Percentiles rank a stretch among this genome's conserved stretches.
phyloP scores from a whole-genome alignment of 2,888 invertebrate species.

The Cephus spinipes region DNA sequence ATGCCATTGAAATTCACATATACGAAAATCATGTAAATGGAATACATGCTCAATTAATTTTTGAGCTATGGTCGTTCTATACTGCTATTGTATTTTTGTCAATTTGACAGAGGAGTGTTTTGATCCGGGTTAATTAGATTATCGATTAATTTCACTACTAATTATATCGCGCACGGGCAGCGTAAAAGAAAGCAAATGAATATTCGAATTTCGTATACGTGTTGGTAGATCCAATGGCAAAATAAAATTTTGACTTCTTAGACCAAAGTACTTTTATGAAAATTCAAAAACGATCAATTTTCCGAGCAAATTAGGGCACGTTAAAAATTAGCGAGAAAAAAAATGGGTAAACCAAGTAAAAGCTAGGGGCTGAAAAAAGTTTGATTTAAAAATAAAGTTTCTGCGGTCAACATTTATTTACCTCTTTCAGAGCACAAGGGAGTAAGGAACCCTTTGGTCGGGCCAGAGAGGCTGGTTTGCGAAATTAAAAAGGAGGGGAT shows the following conservation, averaged over 20 bases:
- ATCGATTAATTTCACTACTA: not conserved
- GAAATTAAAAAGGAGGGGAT: not conserved
- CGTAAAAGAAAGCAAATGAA: too few species aligned
- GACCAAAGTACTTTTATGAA: too few species aligned
- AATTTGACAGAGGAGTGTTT: not conserved
- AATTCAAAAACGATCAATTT: not conserved
- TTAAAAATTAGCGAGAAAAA: not conserved
- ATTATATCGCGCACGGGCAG: not conserved
- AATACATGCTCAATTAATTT: not conserved
- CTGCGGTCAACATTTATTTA: not conserved
- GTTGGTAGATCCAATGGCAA: too few species aligned
- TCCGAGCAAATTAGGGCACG: not conserved
- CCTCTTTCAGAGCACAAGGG: not conserved
- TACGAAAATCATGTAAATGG: not conserved
- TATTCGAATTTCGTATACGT: too few species aligned
- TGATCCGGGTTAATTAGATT: not conserved
- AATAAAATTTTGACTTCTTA: too few species aligned
- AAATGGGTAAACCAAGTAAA: not conserved
- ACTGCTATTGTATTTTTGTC: not conserved
- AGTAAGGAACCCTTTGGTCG: not conserved
- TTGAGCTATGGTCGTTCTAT: not conserved
- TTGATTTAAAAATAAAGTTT: not conserved
- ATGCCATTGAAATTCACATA: not conserved
- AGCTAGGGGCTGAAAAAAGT: not conserved
- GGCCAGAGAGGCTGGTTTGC: not conserved